Percentiles rank a stretch among this genome's conserved stretches.
Evolutionary conservation across 1,140 invertebrate species (phyloP).

Genomic region (Wiebesia pumilae): DNA sequence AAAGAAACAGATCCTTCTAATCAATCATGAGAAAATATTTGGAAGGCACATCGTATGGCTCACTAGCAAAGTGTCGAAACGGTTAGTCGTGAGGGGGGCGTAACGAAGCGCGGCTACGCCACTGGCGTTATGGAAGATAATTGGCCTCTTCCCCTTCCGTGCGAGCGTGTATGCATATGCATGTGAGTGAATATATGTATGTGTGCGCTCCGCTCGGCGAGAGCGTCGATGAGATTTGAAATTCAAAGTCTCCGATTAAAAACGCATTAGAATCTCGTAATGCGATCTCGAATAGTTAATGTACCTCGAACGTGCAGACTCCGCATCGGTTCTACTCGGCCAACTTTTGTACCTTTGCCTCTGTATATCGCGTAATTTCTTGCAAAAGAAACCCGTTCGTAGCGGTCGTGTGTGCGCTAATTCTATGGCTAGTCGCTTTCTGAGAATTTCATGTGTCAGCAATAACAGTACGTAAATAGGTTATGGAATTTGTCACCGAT

Average conservation of each 20-base stretch:
- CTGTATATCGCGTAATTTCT: background rate
- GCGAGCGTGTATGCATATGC: background rate
- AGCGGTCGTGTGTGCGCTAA: background rate
- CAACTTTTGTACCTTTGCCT: background rate
- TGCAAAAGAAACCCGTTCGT: background rate
- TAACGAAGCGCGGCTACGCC: constrained; percentile 55
- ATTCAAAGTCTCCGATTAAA: constrained; percentile 73
- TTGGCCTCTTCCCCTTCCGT: constrained; percentile 55
- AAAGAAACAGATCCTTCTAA: constrained; percentile 14
- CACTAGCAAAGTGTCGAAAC: constrained; percentile 52
- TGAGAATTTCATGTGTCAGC: constrained; percentile 22
- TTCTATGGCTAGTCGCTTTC: constrained; percentile 17
- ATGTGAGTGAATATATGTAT: background rate
- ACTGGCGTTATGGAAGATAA: constrained; percentile 60
- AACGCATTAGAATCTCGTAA: constrained; percentile 68
- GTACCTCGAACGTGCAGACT: constrained; percentile 39
- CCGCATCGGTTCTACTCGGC: constrained; percentile 36
- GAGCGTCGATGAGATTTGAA: constrained; percentile 68
- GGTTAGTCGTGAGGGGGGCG: constrained; percentile 34
- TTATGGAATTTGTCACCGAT: constrained; percentile 28
- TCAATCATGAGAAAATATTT: constrained; percentile 29
- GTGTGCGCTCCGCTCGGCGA: constrained; percentile 20
- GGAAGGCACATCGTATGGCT: constrained; percentile 19
- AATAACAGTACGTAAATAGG: constrained; percentile 19
- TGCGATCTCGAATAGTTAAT: constrained; percentile 52